These are phyloP conservation scores for Aphidius colemani DNA, from an alignment of 2,888 invertebrate species.

Conservation along the genomic window DNA sequence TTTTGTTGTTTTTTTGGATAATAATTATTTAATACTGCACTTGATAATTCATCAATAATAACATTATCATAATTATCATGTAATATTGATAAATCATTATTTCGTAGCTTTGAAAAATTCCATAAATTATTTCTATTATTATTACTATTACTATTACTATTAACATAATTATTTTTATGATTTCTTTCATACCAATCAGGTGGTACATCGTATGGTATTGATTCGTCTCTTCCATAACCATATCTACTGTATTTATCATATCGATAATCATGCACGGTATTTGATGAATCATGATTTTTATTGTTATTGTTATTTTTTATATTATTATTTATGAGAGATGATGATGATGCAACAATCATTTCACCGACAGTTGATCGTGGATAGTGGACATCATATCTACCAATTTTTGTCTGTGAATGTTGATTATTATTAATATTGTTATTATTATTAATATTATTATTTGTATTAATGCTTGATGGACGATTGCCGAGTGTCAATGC, in stretches of 20 bases:
- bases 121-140: constrained; percentile 17
- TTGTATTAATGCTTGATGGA: constrained; percentile 29
- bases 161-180: no score
- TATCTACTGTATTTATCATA: not conserved
- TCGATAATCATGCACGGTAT: no score
- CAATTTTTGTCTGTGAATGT: not conserved
- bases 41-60: constrained; percentile 33
- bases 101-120: constrained; percentile 18
- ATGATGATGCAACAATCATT: not conserved
- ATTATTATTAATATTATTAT: constrained; percentile 13
- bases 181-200: constrained; percentile 17
- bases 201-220: constrained; percentile 23
- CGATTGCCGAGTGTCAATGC: constrained; percentile 53
- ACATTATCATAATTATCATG: constrained; percentile 25
- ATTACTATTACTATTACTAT: no score
- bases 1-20: constrained; percentile 28
- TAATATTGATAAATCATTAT: constrained; percentile 9
- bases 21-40: constrained; percentile 32
- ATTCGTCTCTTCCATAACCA: constrained; percentile 14
- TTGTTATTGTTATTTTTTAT: constrained; percentile 15
- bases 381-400: no score
- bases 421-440: constrained; percentile 1
- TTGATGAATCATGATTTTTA: constrained; percentile 16
- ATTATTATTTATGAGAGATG: not conserved
- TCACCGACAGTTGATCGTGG: not conserved